A percentile compares a stretch with the other conserved stretches of the same genome.
These are phyloP conservation scores for Cryptoblepharus egeriae DNA, from an alignment of 2,797 vertebrate genomes.

Conservation along the genomic window DNA sequence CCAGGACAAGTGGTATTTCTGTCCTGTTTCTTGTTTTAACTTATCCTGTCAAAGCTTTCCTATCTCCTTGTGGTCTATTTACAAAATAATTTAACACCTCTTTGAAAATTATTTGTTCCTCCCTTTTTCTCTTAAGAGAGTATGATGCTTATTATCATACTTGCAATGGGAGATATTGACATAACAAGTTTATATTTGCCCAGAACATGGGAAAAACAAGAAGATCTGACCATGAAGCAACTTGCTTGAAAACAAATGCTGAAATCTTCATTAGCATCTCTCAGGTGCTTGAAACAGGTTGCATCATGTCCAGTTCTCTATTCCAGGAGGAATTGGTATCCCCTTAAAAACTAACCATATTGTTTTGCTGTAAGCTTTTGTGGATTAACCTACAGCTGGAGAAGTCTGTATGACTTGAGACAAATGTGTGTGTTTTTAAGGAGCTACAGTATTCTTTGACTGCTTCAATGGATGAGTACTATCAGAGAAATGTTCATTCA, in stretches of 20 bases:
- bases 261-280: background rate
- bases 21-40: background rate
- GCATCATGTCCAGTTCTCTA: background rate
- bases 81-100: background rate
- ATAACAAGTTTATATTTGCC: constrained; percentile 9
- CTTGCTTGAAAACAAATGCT: background rate
- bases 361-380: no score
- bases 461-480: no score
- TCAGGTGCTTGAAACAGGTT: background rate
- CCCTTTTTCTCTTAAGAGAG: background rate
- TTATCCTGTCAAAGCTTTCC: background rate
- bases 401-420: no score
- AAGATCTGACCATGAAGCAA: background rate
- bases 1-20: background rate
- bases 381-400: no score
- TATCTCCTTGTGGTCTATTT: background rate
- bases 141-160: background rate
- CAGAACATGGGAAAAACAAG: background rate
- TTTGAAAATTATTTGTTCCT: background rate
- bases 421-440: no score
- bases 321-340: background rate
- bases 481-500: background rate
- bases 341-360: no score
- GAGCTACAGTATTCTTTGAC: no score
- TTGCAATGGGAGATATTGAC: background rate